Percentiles rank a stretch among this genome's conserved stretches.
Conservation (phyloP, 2,888 invertebrate species). For the Gymnosoma rotundatum region DNA sequence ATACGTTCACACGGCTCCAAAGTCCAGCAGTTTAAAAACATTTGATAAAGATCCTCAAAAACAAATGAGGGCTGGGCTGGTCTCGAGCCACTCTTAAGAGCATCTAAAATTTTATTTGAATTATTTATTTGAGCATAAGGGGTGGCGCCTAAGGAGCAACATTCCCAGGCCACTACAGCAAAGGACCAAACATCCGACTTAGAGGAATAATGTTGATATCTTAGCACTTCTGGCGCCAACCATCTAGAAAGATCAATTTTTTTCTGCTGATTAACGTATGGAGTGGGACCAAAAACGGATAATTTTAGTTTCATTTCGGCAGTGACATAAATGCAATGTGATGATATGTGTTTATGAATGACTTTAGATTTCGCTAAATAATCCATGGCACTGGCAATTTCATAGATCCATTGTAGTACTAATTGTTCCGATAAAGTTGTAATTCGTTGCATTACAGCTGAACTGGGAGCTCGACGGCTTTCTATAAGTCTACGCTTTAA, state of each 20-base stretch:
- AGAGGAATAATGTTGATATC: constrained; percentile 86
- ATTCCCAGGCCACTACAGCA: constrained; percentile 92
- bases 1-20: constrained; percentile 91
- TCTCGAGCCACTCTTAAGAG: constrained; percentile 87
- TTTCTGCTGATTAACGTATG: constrained; percentile 85
- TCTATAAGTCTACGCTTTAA: constrained; percentile 88
- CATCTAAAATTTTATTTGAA: constrained; percentile 86
- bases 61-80: constrained; percentile 89
- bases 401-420: constrained; percentile 86
- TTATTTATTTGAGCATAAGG: constrained; percentile 88
- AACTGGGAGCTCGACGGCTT: constrained; percentile 82
- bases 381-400: constrained; percentile 88
- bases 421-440: constrained; percentile 86
- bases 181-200: constrained; percentile 93
- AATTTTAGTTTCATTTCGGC: constrained; percentile 88
- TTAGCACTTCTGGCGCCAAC: constrained; percentile 90
- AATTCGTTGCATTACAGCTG: constrained; percentile 81
- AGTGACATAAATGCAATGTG: constrained; percentile 87
- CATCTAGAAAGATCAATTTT: constrained; percentile 90
- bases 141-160: constrained; percentile 90
- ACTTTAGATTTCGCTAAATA: constrained; percentile 87
- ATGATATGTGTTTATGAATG: constrained; percentile 88
- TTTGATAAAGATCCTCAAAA: constrained; percentile 90
- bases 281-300: constrained; percentile 89
- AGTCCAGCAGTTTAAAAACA: constrained; percentile 93